These are phyloP conservation scores for Himalopsyche tibetana DNA, from an alignment of 2,888 invertebrate species.

Conservation along the genomic window DNA sequence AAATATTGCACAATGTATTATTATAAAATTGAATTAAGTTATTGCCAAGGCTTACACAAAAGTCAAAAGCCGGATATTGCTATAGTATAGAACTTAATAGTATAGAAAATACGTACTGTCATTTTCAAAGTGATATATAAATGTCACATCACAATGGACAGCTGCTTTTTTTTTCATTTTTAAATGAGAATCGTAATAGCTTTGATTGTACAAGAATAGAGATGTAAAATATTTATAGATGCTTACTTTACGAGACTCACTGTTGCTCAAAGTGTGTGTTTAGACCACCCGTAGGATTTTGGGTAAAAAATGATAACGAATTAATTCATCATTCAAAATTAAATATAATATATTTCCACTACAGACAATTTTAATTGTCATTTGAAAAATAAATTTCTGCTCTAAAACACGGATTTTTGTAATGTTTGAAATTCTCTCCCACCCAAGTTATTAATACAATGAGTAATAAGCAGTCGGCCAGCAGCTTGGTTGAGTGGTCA, in stretches of 20 bases:
- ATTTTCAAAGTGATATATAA: conserved; percentile 32
- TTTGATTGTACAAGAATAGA: conserved; percentile 32
- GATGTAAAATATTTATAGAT: background rate
- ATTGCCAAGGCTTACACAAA: background rate
- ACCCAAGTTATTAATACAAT: too few species aligned
- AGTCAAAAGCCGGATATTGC: conserved; percentile 30
- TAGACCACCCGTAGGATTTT: conserved; percentile 24
- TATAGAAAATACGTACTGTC: background rate
- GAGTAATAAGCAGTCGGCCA: too few species aligned
- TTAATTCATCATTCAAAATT: too few species aligned
- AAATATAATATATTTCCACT: too few species aligned
- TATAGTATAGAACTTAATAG: background rate
- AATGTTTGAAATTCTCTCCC: too few species aligned
- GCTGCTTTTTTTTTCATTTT: conserved; percentile 28
- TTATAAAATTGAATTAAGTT: background rate
- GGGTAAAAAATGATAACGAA: too few species aligned
- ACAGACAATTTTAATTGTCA: too few species aligned
- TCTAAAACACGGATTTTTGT: too few species aligned
- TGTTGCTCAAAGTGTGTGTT: background rate
- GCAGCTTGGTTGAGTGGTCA: too few species aligned
- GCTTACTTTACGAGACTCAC: background rate
- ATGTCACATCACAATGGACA: conserved; percentile 28
- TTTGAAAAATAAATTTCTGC: too few species aligned
- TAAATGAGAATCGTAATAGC: conserved; percentile 32
- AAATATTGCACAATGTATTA: background rate